phyloP scores from a whole-genome alignment of 2,113 vertebrate species.

The Marmota monax region DNA sequence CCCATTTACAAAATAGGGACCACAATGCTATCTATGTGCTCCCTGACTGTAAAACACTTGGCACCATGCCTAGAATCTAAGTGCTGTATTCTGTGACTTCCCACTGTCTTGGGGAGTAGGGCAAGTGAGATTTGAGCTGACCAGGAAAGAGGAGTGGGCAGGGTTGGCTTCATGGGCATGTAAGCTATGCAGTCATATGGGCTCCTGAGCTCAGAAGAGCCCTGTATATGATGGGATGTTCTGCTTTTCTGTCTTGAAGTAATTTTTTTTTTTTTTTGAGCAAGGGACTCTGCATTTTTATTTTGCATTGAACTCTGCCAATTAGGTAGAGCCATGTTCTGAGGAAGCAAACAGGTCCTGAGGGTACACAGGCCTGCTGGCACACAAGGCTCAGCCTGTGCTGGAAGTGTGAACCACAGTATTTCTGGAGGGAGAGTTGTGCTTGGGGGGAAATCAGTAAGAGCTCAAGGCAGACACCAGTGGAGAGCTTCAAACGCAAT shows the following conservation, averaged over 20 bases:
- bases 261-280: neutral
- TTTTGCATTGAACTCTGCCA: neutral
- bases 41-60: neutral
- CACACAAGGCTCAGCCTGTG: neutral
- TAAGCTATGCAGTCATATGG: too few relatives aligned
- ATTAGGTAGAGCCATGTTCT: neutral
- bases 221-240: neutral
- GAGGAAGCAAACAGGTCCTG: neutral
- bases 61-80: neutral
- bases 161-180: accelerated
- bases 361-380: neutral
- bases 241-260: neutral
- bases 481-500: neutral
- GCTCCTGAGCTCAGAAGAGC: neutral
- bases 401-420: accelerated
- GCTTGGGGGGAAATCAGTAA: neutral
- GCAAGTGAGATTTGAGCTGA: neutral
- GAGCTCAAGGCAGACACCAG: neutral
- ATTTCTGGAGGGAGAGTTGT: neutral
- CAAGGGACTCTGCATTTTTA: neutral
- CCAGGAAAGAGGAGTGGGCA: neutral
- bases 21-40: neutral
- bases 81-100: neutral
- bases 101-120: neutral
- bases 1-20: neutral